Evolutionary conservation across 1,140 invertebrate genomes (phyloP).

Genomic region (Scaptomyza graminum): DNA sequence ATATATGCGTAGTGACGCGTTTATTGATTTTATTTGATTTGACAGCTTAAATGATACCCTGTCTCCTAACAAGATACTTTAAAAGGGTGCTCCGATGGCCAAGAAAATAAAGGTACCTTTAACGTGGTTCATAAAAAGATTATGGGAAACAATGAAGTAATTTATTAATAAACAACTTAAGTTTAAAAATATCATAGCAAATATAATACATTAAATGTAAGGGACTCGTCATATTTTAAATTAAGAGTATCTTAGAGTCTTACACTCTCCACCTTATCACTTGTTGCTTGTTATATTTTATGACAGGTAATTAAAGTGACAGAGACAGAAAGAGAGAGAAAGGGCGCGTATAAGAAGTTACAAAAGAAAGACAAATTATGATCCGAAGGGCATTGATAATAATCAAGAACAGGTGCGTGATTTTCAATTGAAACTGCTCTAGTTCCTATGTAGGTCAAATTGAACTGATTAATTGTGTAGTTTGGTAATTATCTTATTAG

Average conservation of each 20-base stretch:
- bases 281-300: constrained; percentile 29
- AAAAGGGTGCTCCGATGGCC: background rate
- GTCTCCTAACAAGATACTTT: background rate
- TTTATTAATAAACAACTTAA: no score
- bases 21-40: constrained; percentile 18
- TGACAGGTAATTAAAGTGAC: constrained; percentile 43
- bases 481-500: constrained; percentile 12
- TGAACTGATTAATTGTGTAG: background rate
- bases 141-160: background rate
- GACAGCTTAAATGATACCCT: constrained; percentile 14
- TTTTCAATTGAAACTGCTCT: constrained; percentile 9
- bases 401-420: constrained; percentile 46
- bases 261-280: constrained; percentile 27
- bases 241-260: constrained; percentile 2
- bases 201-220: no score
- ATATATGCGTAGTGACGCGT: constrained; percentile 23
- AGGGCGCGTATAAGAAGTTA: constrained; percentile 1
- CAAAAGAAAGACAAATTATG: constrained; percentile 16
- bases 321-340: constrained; percentile 2
- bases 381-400: constrained; percentile 47
- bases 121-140: background rate
- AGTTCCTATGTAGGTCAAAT: constrained; percentile 11
- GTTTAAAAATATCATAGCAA: no score
- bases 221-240: no score
- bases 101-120: background rate